Evolutionary conservation across 1,140 invertebrate genomes (phyloP).

Genomic region (Ips typographus): DNA sequence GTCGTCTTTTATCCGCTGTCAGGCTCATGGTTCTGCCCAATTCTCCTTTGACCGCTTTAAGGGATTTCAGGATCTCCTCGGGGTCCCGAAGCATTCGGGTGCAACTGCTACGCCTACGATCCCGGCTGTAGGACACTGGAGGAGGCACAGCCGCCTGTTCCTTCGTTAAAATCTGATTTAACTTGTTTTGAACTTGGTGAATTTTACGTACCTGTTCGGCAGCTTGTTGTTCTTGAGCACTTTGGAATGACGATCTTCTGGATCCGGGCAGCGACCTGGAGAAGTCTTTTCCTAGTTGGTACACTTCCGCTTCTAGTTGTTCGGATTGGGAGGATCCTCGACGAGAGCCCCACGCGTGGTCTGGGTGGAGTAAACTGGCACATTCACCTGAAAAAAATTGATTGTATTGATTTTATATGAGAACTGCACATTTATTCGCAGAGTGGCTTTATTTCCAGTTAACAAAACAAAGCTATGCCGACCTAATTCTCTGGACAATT

Average conservation of each 20-base stretch:
- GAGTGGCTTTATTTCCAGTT: too few relatives aligned
- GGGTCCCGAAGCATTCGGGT: slow-evolving; percentile 70
- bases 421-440: too few relatives aligned
- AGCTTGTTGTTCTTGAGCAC: slow-evolving; percentile 57
- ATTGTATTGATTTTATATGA: too few relatives aligned
- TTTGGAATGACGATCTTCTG: slow-evolving; percentile 78
- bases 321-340: slow-evolving; percentile 83
- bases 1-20: slow-evolving; percentile 61
- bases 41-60: slow-evolving; percentile 78
- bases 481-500: too few relatives aligned
- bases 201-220: slow-evolving; percentile 43
- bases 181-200: background rate
- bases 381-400: slow-evolving; percentile 56
- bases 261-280: slow-evolving; percentile 81
- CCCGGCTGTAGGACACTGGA: slow-evolving; percentile 61
- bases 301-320: slow-evolving; percentile 80
- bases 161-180: background rate
- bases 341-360: slow-evolving; percentile 79
- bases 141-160: slow-evolving; percentile 51
- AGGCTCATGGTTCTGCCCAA: slow-evolving; percentile 77
- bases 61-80: slow-evolving; percentile 75
- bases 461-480: too few relatives aligned
- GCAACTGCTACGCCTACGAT: slow-evolving; percentile 75
- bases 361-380: slow-evolving; percentile 75
- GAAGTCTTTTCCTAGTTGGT: slow-evolving; percentile 81